Base-by-base conservation (phyloP, 2,797 vertebrate species). In the Decapterus maruadsi region DNA sequence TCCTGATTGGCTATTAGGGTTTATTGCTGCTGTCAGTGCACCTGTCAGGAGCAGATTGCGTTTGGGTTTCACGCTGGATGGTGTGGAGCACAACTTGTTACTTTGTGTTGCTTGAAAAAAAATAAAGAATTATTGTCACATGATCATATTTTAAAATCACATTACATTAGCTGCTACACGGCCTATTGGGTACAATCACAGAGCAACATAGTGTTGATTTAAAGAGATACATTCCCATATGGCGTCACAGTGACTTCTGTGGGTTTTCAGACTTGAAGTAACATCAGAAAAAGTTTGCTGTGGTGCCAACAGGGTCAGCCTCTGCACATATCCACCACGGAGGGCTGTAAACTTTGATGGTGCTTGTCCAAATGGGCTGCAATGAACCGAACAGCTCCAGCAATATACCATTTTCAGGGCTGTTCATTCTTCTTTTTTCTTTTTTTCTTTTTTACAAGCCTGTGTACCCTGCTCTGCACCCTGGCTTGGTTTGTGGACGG, bases 1-100 rank as follows among this genome's bases (percentile, higher is more conserved):
- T 68, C 31, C 83, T 81, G 82, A 90, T 92, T 91, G 87, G 85
- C 59, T 81, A 64, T 36, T 72, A 56, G 72, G 59, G 22, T 20
- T 36, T 16, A 61, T 56, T 1, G 26, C 80, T n/a, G 59, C 72
- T 71, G 78, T 78, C 84, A 73, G 12, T 53, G 55, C 81, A 90
- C 88, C 88, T 91, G 90, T 82, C 57, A 55, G 38, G 22, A 53
- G 36, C 42, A 26, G 55, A 4, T 61, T 75, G 12, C 72, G 54
- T 38, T 62, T 67, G 14, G 38, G 14, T 20, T n/a, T 45, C 3
- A 38, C 3, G 8, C 36, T 31, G 51, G 20, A 19, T 36, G 43
- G 63, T 40, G 42, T 38, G 22, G 7, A 20, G 29, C 12, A 14
- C 16, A 29, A 22, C 60, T 8, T 38, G 14, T 36, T 14, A 31